A percentile compares a stretch with the other conserved stretches of the same genome.
These are phyloP conservation scores for Philhelius pedissequus DNA, from an alignment of 2,888 invertebrate species.

Conservation along the genomic window DNA sequence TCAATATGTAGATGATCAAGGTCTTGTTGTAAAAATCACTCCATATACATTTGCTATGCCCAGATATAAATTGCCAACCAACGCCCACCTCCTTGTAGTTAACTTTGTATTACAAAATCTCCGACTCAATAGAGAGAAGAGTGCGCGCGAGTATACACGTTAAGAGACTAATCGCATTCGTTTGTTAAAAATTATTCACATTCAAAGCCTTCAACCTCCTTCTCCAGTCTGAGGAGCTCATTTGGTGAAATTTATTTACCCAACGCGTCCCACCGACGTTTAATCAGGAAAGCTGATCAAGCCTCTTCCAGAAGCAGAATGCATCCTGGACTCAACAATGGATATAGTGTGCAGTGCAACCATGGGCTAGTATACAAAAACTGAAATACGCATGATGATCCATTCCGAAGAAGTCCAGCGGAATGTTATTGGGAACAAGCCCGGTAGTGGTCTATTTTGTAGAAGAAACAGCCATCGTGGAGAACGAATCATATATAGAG, in stretches of 20 bases:
- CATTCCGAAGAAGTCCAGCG: not conserved
- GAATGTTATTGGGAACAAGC: constrained; percentile 20
- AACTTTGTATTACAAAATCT: not conserved
- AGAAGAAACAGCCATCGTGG: constrained; percentile 28
- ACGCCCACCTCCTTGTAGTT: constrained; percentile 3
- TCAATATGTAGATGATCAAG: not conserved
- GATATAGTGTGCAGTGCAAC: too few species aligned
- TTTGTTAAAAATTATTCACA: constrained; percentile 49
- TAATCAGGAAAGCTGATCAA: constrained; percentile 54
- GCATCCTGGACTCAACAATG: constrained; percentile 11
- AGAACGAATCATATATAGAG: not conserved
- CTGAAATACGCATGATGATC: constrained; percentile 53
- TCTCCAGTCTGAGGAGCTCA: constrained; percentile 26
- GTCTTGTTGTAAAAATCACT: not conserved
- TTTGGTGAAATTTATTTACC: constrained; percentile 62
- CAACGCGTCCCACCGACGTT: constrained; percentile 60
- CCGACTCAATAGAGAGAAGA: not conserved
- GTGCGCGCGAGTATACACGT: not conserved
- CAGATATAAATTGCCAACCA: not conserved
- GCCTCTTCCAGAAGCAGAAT: constrained; percentile 2
- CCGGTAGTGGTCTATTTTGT: constrained; percentile 64
- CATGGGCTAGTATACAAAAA: constrained; percentile 18
- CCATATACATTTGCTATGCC: not conserved
- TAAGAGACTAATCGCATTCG: constrained; percentile 43
- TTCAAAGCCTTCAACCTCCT: constrained; percentile 7